Evolutionary conservation across 2,888 invertebrate species (phyloP), one percentile per base, ranked within the genome.

Genomic region (Alloscopus bannaensis): DNA sequence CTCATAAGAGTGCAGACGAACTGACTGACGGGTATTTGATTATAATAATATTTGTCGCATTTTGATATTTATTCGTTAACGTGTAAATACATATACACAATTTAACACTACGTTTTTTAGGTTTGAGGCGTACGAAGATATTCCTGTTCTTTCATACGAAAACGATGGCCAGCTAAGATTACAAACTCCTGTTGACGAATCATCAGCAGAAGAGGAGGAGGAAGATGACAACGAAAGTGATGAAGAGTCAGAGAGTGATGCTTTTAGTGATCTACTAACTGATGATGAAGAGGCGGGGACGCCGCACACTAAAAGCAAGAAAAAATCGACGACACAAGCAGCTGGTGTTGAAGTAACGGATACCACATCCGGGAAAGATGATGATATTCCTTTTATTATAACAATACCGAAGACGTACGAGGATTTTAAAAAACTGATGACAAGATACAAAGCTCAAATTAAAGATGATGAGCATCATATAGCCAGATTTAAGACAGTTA

Each of bases 1-100:
- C 20, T 1, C 95, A 96, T 87, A 90, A 92, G 88, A 93, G 91
- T 80, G 96, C 95, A 0, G 97, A 97, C 89, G 96, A 95, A 88
- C 90, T 97, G 73, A 95, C 96, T 86, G 95, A 95, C 88, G 93
- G 93, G 87, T 90, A 86, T 59, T 20, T 50, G 20, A 20, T 11
- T 20, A n/a, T 4, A 3, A 50, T n/a, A n/a, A n/a, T n/a, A n/a
- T n/a, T n/a, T n/a, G n/a, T n/a, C n/a, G n/a, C n/a, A n/a, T n/a
- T n/a, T n/a, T n/a, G n/a, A n/a, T n/a, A n/a, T n/a, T 13, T 71
- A 55, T 60, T 68, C 40, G 20, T 45, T 65, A 62, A 42, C 13
- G 70, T 79, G 3, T 2, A 13, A 36, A 62, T n/a, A 20, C 16
- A 36, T 62, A 18, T 20, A 29, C 16, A 62, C 16, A 36, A 40